phyloP scores from a whole-genome alignment of 2,113 vertebrate genomes.

The Shinisaurus crocodilurus region DNA sequence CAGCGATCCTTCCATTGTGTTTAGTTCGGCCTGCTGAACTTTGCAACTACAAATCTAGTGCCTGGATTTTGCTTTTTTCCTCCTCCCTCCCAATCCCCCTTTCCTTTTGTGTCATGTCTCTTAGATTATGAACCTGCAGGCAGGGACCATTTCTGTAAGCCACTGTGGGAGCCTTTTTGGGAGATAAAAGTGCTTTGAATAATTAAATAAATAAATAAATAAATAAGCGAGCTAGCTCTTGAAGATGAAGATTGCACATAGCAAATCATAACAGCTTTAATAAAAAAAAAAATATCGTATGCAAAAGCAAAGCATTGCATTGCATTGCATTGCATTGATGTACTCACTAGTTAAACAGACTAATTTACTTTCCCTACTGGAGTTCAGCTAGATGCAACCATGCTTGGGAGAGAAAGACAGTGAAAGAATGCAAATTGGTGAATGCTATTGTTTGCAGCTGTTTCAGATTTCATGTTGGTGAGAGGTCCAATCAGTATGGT shows the following conservation, averaged over 20 bases:
- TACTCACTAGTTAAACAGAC: constrained; percentile 42
- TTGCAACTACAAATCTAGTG: too few relatives aligned
- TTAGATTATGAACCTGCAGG: too few relatives aligned
- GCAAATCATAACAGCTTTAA: constrained; percentile 55
- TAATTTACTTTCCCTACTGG: neutral
- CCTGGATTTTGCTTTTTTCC: too few relatives aligned
- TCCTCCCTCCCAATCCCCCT: too few relatives aligned
- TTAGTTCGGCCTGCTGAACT: too few relatives aligned
- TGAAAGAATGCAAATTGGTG: neutral
- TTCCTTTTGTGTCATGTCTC: too few relatives aligned
- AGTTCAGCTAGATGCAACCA: neutral
- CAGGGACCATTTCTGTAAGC: too few relatives aligned
- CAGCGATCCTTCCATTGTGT: too few relatives aligned
- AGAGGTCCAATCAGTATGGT: constrained; percentile 15
- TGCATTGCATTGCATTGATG: constrained; percentile 56
- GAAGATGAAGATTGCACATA: constrained; percentile 62
- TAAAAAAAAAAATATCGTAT: too few relatives aligned
- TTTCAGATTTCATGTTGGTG: neutral
- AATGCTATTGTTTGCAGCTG: constrained; percentile 25
- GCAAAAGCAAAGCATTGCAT: too few relatives aligned
- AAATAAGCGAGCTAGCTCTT: constrained; percentile 49
- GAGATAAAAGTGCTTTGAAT: too few relatives aligned
- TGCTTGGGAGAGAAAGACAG: neutral
- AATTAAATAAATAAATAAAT: constrained; percentile 60
- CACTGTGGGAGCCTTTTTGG: too few relatives aligned